Percentiles rank a stretch among this genome's conserved stretches.
Conservation (phyloP, 1,140 invertebrate genomes). For the Maniola jurtina region DNA sequence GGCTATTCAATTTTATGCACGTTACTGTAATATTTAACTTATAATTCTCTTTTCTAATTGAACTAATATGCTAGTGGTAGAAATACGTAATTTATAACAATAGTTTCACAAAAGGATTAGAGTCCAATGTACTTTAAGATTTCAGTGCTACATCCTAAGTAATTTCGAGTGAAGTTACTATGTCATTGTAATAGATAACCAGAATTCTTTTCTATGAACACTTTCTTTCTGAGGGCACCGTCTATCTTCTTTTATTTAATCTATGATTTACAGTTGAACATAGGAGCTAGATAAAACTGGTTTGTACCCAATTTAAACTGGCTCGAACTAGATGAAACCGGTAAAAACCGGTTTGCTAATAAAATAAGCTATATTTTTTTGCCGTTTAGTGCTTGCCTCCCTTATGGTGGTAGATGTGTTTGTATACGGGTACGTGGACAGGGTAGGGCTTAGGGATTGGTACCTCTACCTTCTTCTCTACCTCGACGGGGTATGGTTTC, state of each 20-base stretch:
- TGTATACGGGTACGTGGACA: slow-evolving; percentile 89
- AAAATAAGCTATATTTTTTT: slow-evolving; percentile 48
- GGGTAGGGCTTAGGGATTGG: slow-evolving; percentile 88
- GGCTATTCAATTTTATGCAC: no score
- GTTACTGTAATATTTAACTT: no score
- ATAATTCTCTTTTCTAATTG: no score
- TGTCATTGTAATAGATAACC: no score
- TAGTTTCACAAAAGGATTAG: no score
- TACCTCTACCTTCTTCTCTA: slow-evolving; percentile 88
- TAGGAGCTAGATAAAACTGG: slow-evolving; percentile 26
- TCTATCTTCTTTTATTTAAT: neutral
- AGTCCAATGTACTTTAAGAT: no score
- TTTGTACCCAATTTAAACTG: slow-evolving; percentile 25
- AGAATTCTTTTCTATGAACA: neutral
- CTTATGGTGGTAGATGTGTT: slow-evolving; percentile 87
- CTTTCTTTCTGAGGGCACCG: neutral
- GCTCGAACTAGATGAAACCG: slow-evolving; percentile 16
- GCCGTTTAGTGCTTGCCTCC: slow-evolving; percentile 73
- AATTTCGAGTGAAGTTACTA: no score
- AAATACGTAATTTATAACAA: no score
- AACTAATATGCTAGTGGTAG: no score
- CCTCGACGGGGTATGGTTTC: slow-evolving; percentile 87
- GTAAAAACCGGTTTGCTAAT: slow-evolving; percentile 36
- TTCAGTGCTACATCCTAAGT: no score
- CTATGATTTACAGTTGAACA: slow-evolving; percentile 47